phyloP scores from a whole-genome alignment of 2,888 invertebrate species.

The Taphrorychus bicolor region DNA sequence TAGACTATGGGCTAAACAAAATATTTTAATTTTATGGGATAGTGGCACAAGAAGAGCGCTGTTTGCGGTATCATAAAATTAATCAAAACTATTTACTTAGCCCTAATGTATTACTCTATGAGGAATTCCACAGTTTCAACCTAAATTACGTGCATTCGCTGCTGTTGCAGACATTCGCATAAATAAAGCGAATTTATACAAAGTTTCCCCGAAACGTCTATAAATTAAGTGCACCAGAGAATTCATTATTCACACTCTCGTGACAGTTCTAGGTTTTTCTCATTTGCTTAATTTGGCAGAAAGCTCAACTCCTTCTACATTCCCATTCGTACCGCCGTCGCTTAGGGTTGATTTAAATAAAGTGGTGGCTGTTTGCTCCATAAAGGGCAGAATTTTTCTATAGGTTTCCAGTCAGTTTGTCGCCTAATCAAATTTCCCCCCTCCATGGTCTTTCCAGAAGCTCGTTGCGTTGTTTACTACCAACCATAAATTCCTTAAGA shows the following conservation, averaged over 20 bases:
- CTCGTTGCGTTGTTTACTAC: conserved; percentile 11
- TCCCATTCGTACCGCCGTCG: background rate
- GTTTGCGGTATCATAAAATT: too few relatives aligned
- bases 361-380: background rate
- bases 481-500: background rate
- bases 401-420: background rate
- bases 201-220: conserved; percentile 5
- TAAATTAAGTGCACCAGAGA: conserved; percentile 1
- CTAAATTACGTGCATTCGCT: background rate
- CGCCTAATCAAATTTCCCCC: background rate
- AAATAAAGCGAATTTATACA: conserved; percentile 5
- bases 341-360: background rate
- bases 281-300: conserved; percentile 13
- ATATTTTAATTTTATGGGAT: too few relatives aligned
- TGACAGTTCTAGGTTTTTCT: conserved; percentile 25
- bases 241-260: conserved; percentile 21
- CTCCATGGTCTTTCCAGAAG: background rate
- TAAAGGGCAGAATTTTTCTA: background rate
- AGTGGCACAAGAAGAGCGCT: too few relatives aligned
- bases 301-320: background rate
- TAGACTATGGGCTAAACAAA: too few relatives aligned
- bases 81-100: background rate
- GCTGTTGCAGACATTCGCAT: conserved; percentile 5
- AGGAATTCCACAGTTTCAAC: background rate
- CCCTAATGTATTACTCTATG: background rate